Conservation (phyloP, 2,113 vertebrate species). For the Coryphaenoides rupestris region DNA sequence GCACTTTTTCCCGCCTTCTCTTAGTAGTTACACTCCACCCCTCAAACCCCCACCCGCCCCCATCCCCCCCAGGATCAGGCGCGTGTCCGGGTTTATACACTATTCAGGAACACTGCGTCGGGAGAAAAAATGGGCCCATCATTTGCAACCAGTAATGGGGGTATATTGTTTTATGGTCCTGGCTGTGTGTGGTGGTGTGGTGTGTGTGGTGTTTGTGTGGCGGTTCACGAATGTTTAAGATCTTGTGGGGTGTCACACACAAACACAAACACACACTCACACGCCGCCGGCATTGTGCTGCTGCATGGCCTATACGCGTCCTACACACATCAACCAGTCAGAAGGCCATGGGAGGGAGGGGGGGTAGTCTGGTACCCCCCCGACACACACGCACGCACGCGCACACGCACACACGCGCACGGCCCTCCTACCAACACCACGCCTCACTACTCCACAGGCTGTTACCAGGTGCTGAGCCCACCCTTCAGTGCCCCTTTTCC, state of each 20-base stretch:
- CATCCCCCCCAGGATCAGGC: constrained; percentile 24
- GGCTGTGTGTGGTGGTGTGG: constrained; percentile 23
- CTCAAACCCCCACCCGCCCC: background rate
- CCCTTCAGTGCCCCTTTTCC: constrained; percentile 3
- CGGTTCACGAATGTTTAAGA: constrained; percentile 17
- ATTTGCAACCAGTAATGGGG: constrained; percentile 54
- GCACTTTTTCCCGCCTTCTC: constrained; percentile 40
- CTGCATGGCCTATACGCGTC: no score
- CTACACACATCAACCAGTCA: no score
- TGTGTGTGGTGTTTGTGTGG: constrained; percentile 11
- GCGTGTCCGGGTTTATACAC: constrained; percentile 57
- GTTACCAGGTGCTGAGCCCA: constrained; percentile 52
- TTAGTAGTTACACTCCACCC: constrained; percentile 17
- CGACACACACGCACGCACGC: background rate
- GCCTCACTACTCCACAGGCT: constrained; percentile 24
- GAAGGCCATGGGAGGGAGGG: no score
- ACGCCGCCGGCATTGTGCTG: no score
- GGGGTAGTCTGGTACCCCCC: no score
- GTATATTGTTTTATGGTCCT: constrained; percentile 57
- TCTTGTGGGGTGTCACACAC: no score
- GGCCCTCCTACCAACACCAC: constrained; percentile 10
- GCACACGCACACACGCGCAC: constrained; percentile 20
- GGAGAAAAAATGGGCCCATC: constrained; percentile 64
- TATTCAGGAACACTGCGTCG: constrained; percentile 52
- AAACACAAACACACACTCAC: no score